These are phyloP conservation scores for Zaprionus obscuricornis DNA, from an alignment of 2,888 invertebrate species.

Conservation along the genomic window DNA sequence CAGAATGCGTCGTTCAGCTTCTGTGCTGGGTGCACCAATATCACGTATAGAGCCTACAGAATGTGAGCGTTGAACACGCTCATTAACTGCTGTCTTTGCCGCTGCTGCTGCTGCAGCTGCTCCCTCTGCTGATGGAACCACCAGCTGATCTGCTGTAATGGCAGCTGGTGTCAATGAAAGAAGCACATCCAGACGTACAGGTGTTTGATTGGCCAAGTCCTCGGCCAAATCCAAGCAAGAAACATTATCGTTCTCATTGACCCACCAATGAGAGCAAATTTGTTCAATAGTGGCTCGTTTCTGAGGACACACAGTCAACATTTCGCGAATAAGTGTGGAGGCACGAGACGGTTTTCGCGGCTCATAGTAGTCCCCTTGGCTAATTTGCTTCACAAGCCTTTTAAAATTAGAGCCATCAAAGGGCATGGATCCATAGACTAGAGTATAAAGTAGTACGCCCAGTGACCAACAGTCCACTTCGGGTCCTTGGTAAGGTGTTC, in stretches of 20 bases:
- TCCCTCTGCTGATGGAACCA: slow-evolving; percentile 86
- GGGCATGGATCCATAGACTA: slow-evolving; percentile 99
- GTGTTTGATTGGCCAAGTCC: slow-evolving; percentile 94
- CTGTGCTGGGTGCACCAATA: slow-evolving; percentile 86
- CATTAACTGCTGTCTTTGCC: slow-evolving; percentile 84
- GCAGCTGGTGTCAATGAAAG: slow-evolving; percentile 93
- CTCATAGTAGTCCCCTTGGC: slow-evolving; percentile 98
- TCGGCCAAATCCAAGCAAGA: slow-evolving; percentile 94
- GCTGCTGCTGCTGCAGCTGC: slow-evolving; percentile 73
- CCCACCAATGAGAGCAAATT: slow-evolving; percentile 99
- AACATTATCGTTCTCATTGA: slow-evolving; percentile 92
- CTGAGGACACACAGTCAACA: slow-evolving; percentile 96
- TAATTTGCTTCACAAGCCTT: slow-evolving; percentile 97
- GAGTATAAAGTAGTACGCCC: slow-evolving; percentile 97
- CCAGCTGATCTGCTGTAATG: slow-evolving; percentile 89
- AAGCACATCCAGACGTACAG: slow-evolving; percentile 93
- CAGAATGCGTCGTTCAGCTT: slow-evolving; percentile 88
- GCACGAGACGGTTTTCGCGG: slow-evolving; percentile 97
- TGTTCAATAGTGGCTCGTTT: slow-evolving; percentile 96
- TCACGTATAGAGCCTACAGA: slow-evolving; percentile 91
- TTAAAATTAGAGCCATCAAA: slow-evolving; percentile 99
- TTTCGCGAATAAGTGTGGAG: slow-evolving; percentile 95
- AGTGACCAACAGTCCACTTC: slow-evolving; percentile 98
- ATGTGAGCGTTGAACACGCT: slow-evolving; percentile 86
- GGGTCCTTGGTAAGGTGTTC: slow-evolving; percentile 97